A percentile compares a stretch with the other conserved stretches of the same genome.
These are phyloP conservation scores for Myotis vivesi DNA, from an alignment of 2,797 vertebrate genomes.

Conservation along the genomic window DNA sequence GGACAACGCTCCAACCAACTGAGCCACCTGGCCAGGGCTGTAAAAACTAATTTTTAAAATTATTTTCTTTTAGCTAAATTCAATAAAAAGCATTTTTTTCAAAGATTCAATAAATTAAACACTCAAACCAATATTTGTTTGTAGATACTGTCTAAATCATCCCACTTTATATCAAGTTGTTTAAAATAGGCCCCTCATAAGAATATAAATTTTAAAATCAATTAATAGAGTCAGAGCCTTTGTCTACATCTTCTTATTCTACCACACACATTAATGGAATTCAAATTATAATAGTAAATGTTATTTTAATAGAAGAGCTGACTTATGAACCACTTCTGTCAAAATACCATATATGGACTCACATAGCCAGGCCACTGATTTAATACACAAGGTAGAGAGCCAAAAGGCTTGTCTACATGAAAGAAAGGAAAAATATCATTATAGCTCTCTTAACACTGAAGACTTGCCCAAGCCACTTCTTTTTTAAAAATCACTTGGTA, in stretches of 20 bases:
- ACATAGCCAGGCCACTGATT: conserved; percentile 25
- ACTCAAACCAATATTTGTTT: conserved; percentile 48
- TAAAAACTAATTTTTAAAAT: conserved; percentile 21
- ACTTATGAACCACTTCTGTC: conserved; percentile 58
- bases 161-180: conserved; percentile 31
- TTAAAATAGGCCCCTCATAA: conserved; percentile 46
- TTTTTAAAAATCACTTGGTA: neutral
- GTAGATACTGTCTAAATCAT: conserved; percentile 14
- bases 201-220: conserved; percentile 57
- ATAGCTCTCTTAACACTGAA: conserved; percentile 7
- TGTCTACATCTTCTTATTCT: conserved; percentile 45
- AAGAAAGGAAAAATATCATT: conserved; percentile 45
- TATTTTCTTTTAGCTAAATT: conserved; percentile 36
- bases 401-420: neutral
- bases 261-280: conserved; percentile 55
- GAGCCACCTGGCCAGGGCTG: neutral
- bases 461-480: conserved; percentile 10
- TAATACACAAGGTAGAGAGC: neutral
- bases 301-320: conserved; percentile 62
- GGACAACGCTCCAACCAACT: neutral
- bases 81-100: neutral
- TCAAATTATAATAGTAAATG: conserved; percentile 62
- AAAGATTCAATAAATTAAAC: conserved; percentile 34
- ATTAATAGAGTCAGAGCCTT: conserved; percentile 23
- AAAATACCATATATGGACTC: conserved; percentile 48